Evolutionary conservation across 2,888 invertebrate species (phyloP).

Genomic region (Corbicula japonica): DNA sequence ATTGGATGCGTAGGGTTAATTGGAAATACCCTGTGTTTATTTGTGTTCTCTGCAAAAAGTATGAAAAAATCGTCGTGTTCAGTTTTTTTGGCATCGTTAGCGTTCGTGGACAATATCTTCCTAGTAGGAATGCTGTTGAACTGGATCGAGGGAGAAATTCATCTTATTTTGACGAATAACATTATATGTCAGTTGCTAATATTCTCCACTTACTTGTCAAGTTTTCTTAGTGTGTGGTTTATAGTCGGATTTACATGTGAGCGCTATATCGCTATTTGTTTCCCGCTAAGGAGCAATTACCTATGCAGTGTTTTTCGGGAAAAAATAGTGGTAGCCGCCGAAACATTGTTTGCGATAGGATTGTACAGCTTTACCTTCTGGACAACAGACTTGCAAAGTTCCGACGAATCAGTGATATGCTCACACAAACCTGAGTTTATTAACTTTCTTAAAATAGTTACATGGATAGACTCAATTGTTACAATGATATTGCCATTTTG

Average conservation of each 20-base stretch:
- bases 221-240: slow-evolving; percentile 93
- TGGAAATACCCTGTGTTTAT: slow-evolving; percentile 92
- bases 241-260: slow-evolving; percentile 96
- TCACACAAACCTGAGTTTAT: slow-evolving; percentile 39
- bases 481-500: slow-evolving; percentile 77
- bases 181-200: slow-evolving; percentile 88
- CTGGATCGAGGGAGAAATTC: slow-evolving; percentile 72
- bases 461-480: slow-evolving; percentile 72
- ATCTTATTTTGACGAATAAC: slow-evolving; percentile 78
- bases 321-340: slow-evolving; percentile 63
- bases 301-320: slow-evolving; percentile 74
- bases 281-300: slow-evolving; percentile 89
- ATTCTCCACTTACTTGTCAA: slow-evolving; percentile 89
- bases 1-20: slow-evolving; percentile 90
- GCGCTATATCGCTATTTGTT: slow-evolving; percentile 93
- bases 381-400: slow-evolving; percentile 59
- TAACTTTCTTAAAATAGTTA: slow-evolving; percentile 60
- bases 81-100: slow-evolving; percentile 92
- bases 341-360: slow-evolving; percentile 55
- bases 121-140: slow-evolving; percentile 89
- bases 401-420: slow-evolving; percentile 46
- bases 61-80: slow-evolving; percentile 91
- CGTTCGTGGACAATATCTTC: slow-evolving; percentile 87
- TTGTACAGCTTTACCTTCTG: slow-evolving; percentile 74
- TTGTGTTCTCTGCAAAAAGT: slow-evolving; percentile 91